Evolutionary conservation across 2,113 vertebrate genomes (phyloP).

Genomic region (Sisor rabdophorus): DNA sequence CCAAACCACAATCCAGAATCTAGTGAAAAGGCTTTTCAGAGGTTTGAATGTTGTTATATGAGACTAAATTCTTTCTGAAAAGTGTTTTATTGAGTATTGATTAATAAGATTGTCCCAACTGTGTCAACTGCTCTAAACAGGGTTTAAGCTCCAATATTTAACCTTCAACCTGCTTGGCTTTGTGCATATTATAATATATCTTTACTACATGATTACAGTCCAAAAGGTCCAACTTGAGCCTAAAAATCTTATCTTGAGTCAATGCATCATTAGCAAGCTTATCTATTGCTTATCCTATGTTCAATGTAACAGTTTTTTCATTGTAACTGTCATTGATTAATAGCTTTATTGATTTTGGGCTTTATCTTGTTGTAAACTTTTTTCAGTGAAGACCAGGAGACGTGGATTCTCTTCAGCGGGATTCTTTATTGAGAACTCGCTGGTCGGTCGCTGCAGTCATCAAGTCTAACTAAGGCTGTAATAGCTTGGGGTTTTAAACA

Average conservation of each 20-base stretch:
- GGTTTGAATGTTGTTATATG: too few species aligned
- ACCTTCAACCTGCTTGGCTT: neutral
- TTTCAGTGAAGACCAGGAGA: too few species aligned
- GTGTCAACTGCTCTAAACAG: neutral
- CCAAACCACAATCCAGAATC: too few species aligned
- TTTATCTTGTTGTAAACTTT: neutral
- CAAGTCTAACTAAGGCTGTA: too few species aligned
- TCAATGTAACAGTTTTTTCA: neutral
- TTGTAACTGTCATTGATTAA: neutral
- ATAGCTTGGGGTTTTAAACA: too few species aligned
- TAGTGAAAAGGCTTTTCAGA: too few species aligned
- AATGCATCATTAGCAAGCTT: neutral
- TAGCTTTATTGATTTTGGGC: neutral
- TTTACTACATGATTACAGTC: conserved; percentile 1
- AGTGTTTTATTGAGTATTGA: too few species aligned
- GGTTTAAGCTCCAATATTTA: neutral
- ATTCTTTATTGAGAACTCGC: too few species aligned
- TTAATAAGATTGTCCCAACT: too few species aligned
- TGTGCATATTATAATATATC: neutral
- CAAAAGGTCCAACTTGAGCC: neutral
- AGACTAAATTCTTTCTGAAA: too few species aligned
- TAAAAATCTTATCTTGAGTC: conserved; percentile 7
- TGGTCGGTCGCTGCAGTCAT: too few species aligned
- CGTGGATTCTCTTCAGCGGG: too few species aligned
- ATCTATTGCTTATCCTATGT: conserved; percentile 12